Conservation (phyloP, 2,888 invertebrate species). For the Notocelia uddmanniana region DNA sequence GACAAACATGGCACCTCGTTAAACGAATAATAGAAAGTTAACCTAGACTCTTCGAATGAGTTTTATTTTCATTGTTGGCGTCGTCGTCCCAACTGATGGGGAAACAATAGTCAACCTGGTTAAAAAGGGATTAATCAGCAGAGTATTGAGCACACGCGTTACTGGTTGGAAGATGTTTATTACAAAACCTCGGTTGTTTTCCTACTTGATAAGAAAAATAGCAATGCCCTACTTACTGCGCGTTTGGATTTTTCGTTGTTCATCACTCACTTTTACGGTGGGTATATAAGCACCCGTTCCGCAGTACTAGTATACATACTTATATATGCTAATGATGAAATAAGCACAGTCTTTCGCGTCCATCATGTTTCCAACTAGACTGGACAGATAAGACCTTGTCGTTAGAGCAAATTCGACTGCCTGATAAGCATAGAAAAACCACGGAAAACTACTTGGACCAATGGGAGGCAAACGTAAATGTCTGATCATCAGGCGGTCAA, state of each 20-base stretch:
- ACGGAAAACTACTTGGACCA: not conserved
- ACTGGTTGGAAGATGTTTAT: constrained; percentile 25
- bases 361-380: constrained; percentile 7
- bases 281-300: no score
- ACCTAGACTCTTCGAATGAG: constrained; percentile 50
- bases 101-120: constrained; percentile 34
- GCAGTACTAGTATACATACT: no score
- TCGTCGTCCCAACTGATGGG: constrained; percentile 22
- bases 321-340: no score
- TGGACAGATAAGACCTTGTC: not conserved
- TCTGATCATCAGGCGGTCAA: not conserved
- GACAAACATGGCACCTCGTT: constrained; percentile 51
- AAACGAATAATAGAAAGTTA: constrained; percentile 65
- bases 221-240: constrained; percentile 31
- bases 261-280: constrained; percentile 32
- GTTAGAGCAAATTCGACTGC: not conserved
- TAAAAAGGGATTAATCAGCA: constrained; percentile 29
- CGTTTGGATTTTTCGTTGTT: constrained; percentile 16
- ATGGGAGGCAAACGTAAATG: not conserved
- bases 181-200: constrained; percentile 29
- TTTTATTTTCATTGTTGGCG: constrained; percentile 46
- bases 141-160: not conserved
- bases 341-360: not conserved
- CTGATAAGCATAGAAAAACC: not conserved
- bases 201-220: constrained; percentile 27